phyloP scores from a whole-genome alignment of 1,140 invertebrate genomes.

The Anthonomus grandis region DNA sequence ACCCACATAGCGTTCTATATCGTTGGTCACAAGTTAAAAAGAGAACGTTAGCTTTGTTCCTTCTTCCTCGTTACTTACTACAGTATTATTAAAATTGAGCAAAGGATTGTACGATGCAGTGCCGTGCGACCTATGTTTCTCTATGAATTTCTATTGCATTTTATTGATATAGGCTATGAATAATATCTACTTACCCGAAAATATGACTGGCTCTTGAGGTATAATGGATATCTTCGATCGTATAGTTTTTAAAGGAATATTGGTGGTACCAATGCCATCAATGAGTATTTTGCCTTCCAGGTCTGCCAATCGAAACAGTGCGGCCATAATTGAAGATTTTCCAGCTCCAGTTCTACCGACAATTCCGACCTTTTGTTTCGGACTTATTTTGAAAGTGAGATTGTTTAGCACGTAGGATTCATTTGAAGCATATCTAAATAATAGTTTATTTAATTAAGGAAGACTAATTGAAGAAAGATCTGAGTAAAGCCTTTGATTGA shows the following conservation, averaged over 20 bases:
- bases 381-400: conserved; percentile 54
- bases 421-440: conserved; percentile 53
- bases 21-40: too few species aligned
- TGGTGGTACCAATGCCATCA: conserved; percentile 56
- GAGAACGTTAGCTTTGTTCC: too few species aligned
- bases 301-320: conserved; percentile 67
- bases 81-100: too few species aligned
- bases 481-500: too few species aligned
- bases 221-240: conserved; percentile 66
- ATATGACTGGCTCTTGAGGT: conserved; percentile 68
- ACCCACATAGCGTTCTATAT: too few species aligned
- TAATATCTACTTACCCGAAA: conserved; percentile 56
- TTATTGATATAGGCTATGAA: too few species aligned
- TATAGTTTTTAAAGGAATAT: conserved; percentile 57
- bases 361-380: conserved; percentile 67
- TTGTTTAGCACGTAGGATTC: conserved; percentile 54
- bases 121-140: too few species aligned
- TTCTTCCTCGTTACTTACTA: too few species aligned
- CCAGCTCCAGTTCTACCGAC: conserved; percentile 73
- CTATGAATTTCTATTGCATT: too few species aligned
- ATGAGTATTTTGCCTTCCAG: conserved; percentile 61
- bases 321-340: conserved; percentile 70
- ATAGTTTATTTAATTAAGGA: too few species aligned
- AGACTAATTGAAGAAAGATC: too few species aligned
- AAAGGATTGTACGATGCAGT: too few species aligned